Evolutionary conservation across 2,888 invertebrate genomes (phyloP), one percentile per base, ranked within the genome.

Genomic region (Cyrtodaria siliqua): DNA sequence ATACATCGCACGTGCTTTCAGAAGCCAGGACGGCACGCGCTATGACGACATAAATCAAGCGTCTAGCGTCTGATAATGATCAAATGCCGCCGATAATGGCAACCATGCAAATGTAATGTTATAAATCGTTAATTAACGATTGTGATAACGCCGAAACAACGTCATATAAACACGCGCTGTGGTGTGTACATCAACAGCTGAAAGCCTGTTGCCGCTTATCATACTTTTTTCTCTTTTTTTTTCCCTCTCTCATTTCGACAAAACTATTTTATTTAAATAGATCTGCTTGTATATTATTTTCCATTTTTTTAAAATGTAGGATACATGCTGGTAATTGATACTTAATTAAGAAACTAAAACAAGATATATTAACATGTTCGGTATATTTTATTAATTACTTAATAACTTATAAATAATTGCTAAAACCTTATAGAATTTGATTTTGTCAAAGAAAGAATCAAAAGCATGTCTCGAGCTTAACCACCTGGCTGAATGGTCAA

Each of bases 1-100:
- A 33, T 33, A 33, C 33, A 52, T n/a, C 66, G 66, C 69, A 62
- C 76, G 76, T 71, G 71, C 76, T 52, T 38, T 20, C 18, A 50
- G 67, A 52, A 40, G 50, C 56, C 47, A 57, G 42, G 55, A 40
- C 57, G 73, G 80, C 80, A 80, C 80, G 80, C 80, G 80, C 80
- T 50, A 50, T 70, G 70, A 60, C 80, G 80, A 60, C 73, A 80
- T 80, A 80, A 80, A 80, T 80, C 80, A 80, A 73, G 73, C 76
- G 80, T 52, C 67, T 70, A 55, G n/a, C 55, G 33, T 23, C 47
- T 38, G 76, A 80, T 77, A 73, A 72, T 73, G 76, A 74, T 77
- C 76, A 67, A 63, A 20, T 53, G 68, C 53, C 18, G 55, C 62
- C 55, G 75, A 74, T 76, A 76, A 76, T 57, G 75, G 61, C 61